These are phyloP conservation scores for Schrankia costaestrigalis DNA, from an alignment of 2,888 invertebrate species.

Conservation along the genomic window DNA sequence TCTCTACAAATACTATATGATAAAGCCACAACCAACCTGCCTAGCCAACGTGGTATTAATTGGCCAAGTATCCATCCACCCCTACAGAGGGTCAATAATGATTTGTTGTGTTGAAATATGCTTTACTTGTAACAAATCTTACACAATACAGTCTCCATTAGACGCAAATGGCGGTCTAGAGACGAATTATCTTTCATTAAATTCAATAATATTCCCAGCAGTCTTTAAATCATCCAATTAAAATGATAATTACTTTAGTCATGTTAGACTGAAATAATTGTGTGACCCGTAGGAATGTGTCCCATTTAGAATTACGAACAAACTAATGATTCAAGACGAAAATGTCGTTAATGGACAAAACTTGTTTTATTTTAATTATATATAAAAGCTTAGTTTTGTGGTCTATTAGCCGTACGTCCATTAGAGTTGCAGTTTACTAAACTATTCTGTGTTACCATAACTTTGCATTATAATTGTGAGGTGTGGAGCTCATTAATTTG, in stretches of 20 bases:
- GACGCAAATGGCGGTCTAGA: too few species aligned
- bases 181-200: too few species aligned
- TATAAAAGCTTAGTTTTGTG: slow-evolving; percentile 11
- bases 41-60: too few species aligned
- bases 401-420: background rate
- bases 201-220: too few species aligned
- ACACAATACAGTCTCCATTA: too few species aligned
- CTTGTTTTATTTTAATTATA: slow-evolving; percentile 22
- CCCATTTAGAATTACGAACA: slow-evolving; percentile 13
- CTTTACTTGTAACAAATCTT: too few species aligned
- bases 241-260: slow-evolving; percentile 4
- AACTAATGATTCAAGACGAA: slow-evolving; percentile 17
- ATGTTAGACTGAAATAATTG: slow-evolving; percentile 8
- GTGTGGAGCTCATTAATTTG: slow-evolving; percentile 17
- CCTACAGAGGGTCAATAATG: too few species aligned
- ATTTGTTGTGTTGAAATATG: too few species aligned
- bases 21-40: too few species aligned
- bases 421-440: slow-evolving; percentile 6
- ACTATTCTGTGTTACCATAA: slow-evolving; percentile 4
- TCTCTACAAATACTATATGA: too few species aligned
- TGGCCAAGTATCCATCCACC: too few species aligned
- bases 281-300: slow-evolving; percentile 20
- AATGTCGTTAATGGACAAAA: slow-evolving; percentile 20
- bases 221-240: slow-evolving; percentile 8
- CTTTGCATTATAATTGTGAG: slow-evolving; percentile 9